A percentile compares a stretch with the other conserved stretches of the same genome.
These are phyloP conservation scores for Netelia fuscicornis DNA, from an alignment of 2,888 invertebrate species.

Conservation along the genomic window DNA sequence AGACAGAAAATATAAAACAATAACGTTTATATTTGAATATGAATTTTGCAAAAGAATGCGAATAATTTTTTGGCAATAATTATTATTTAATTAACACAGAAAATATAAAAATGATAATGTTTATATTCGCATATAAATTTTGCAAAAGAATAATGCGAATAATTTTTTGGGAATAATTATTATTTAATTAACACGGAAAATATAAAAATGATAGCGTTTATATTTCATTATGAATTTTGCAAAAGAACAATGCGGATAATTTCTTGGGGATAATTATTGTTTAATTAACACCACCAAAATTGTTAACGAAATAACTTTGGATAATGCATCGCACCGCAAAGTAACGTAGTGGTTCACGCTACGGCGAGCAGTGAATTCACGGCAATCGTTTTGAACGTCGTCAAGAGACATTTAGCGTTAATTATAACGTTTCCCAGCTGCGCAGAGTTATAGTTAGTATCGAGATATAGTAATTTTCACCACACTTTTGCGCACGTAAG, in stretches of 20 bases:
- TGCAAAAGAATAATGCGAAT: not conserved
- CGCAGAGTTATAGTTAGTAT: conserved; percentile 26
- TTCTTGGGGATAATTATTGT: no score
- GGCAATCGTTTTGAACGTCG: conserved; percentile 26
- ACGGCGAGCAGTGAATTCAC: not conserved
- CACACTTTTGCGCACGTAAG: conserved; percentile 9
- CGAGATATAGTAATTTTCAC: conserved; percentile 38
- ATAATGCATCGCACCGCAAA: no score
- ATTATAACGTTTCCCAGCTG: conserved; percentile 45
- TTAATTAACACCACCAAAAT: no score
- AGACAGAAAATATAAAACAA: no score
- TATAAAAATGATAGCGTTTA: not conserved
- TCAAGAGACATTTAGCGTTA: conserved; percentile 64
- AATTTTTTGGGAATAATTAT: no score
- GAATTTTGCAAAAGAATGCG: not conserved
- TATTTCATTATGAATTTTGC: not conserved
- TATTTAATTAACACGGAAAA: no score
- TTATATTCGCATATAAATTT: not conserved
- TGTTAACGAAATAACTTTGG: no score
- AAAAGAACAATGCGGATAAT: not conserved
- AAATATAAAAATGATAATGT: not conserved
- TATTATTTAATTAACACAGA: no score
- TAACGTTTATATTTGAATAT: not conserved
- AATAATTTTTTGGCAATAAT: no score
- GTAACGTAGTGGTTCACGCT: no score